Evolutionary conservation across 2,113 vertebrate genomes (phyloP).

Genomic region (Platichthys stellatus): DNA sequence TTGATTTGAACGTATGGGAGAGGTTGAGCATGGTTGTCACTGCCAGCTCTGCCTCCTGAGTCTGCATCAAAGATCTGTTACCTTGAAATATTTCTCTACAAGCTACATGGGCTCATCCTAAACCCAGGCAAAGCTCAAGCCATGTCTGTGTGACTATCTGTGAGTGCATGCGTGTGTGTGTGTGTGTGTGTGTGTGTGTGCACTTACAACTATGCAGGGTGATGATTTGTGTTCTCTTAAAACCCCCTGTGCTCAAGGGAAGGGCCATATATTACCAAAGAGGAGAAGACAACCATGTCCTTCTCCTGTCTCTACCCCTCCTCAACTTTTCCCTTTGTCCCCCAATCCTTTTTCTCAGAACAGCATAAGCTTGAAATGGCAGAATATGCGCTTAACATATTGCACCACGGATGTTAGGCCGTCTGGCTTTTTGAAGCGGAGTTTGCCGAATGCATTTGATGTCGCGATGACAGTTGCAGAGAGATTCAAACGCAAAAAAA

Average conservation of each 20-base stretch:
- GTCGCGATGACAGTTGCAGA: not conserved
- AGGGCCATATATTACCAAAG: conserved; percentile 58
- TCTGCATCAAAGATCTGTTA: not conserved
- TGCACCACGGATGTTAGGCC: conserved; percentile 1
- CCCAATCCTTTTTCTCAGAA: not conserved
- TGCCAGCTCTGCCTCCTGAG: not conserved
- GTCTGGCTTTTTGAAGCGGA: conserved; percentile 42
- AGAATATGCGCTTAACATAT: conserved; percentile 47
- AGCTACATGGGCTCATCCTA: not conserved
- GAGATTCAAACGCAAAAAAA: not conserved
- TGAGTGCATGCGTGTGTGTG: not conserved
- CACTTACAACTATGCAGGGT: conserved; percentile 17
- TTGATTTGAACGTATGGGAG: conserved; percentile 1
- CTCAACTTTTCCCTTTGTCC: not conserved
- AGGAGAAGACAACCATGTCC: conserved; percentile 57
- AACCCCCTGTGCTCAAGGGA: conserved; percentile 40
- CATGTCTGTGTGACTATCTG: conserved; percentile 10
- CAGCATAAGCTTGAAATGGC: conserved; percentile 23
- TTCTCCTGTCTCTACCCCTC: conserved; percentile 36
- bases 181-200: conserved; percentile 1
- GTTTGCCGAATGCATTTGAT: conserved; percentile 31
- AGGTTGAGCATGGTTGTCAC: not conserved
- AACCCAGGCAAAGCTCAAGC: not conserved
- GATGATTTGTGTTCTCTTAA: conserved; percentile 65
- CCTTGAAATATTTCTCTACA: not conserved